Conservation (phyloP, 2,888 invertebrate genomes). For the Neoascia interrupta region DNA sequence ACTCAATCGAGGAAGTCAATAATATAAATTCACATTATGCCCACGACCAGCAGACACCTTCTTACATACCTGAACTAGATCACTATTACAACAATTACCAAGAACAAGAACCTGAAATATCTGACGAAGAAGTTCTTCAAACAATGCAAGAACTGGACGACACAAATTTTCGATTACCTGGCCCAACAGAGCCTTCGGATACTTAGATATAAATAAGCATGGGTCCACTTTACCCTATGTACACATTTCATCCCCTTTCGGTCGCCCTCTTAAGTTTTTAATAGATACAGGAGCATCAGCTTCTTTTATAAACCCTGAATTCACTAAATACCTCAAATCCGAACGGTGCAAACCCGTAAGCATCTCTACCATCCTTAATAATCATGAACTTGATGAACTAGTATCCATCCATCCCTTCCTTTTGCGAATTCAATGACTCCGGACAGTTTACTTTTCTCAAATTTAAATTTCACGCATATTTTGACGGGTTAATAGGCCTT, state of each 20-base stretch:
- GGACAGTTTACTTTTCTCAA: background rate
- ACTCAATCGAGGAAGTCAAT: background rate
- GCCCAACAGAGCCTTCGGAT: slow-evolving; percentile 6
- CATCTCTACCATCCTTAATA: slow-evolving; percentile 3
- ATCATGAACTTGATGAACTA: background rate
- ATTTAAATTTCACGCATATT: background rate
- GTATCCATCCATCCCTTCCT: too few relatives aligned
- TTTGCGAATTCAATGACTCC: background rate
- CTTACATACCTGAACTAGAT: background rate
- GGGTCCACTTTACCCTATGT: slow-evolving; percentile 6
- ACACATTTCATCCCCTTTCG: slow-evolving; percentile 27
- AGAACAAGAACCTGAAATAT: too few relatives aligned
- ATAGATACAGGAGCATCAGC: slow-evolving; percentile 5
- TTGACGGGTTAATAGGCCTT: background rate
- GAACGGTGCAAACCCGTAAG: background rate
- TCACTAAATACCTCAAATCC: background rate
- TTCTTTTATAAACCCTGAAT: slow-evolving; percentile 11
- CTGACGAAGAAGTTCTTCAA: background rate
- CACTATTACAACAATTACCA: background rate
- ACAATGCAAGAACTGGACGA: slow-evolving; percentile 1
- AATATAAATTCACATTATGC: background rate
- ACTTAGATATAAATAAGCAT: slow-evolving; percentile 39
- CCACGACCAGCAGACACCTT: background rate
- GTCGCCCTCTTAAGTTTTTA: slow-evolving; percentile 9
- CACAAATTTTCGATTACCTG: background rate